A percentile compares a stretch with the other conserved stretches of the same genome.
Conservation (phyloP, 2,888 invertebrate species). For the Thera obeliscata region DNA sequence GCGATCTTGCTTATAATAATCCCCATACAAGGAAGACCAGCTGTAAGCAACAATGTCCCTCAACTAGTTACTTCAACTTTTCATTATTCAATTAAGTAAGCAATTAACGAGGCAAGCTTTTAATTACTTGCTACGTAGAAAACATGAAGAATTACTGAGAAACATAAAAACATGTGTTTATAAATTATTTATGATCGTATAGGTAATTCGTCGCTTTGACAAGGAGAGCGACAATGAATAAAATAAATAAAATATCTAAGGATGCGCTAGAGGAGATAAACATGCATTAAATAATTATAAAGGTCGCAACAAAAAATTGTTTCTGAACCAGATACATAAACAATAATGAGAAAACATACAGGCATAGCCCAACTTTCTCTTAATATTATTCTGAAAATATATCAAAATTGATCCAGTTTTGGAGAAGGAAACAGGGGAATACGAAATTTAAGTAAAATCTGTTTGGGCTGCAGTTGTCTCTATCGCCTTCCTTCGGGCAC, state of each 20-base stretch:
- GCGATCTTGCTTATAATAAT: conserved; percentile 4
- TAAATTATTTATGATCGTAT: conserved; percentile 15
- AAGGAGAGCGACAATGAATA: conserved; percentile 51
- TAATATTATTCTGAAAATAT: no score
- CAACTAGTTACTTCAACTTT: conserved; percentile 27
- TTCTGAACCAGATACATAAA: conserved; percentile 30
- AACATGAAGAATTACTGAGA: conserved; percentile 34
- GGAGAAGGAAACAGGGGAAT: no score
- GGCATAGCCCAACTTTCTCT: no score
- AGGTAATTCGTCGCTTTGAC: conserved; percentile 7
- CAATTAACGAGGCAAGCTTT: conserved; percentile 36
- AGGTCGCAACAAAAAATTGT: conserved; percentile 69
- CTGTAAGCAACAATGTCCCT: conserved; percentile 19
- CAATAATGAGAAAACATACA: not conserved
- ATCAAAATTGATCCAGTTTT: no score
- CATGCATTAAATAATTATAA: conserved; percentile 75
- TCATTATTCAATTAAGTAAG: conserved; percentile 36
- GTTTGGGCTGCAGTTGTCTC: no score
- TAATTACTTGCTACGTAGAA: conserved; percentile 34
- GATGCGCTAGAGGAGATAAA: conserved; percentile 63
- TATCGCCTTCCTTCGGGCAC: no score
- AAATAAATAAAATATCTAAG: conserved; percentile 67
- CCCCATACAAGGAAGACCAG: conserved; percentile 21
- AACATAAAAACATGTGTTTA: conserved; percentile 21
- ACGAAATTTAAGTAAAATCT: no score